Base-by-base conservation (phyloP, 2,797 vertebrate species). In the Selene dorsalis region DNA sequence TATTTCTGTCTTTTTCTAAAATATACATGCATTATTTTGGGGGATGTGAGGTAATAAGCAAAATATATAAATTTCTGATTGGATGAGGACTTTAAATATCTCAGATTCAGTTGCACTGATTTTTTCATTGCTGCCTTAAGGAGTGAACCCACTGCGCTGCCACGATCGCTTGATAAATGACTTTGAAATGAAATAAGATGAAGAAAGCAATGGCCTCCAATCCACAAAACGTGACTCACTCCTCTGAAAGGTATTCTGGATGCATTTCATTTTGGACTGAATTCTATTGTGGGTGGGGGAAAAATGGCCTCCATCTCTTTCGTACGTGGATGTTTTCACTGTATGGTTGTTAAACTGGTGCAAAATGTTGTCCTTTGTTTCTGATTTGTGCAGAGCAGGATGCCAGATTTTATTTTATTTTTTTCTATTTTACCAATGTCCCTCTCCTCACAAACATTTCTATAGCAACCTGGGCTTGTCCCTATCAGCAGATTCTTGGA, bases 141-240 rank as follows among this genome's bases (percentile, higher is more conserved):
- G 48, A 47, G 30, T 30, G 24, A 22, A 35, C 28, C 30, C 10
- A 26, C 35, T 53, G 12, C 26, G 39, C 39, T 50, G 22, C 43
- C 48, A 53, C 14, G 2, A 53, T 6, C 9, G 32, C 24, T 16
- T 58, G 24, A 62, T 55, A 61, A 39, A 56, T 1, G 3, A 18
- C 39, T 28, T 24, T 55, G 14, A 55, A 56, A 45, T 47, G 0
- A 39, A 32, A 32, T 48, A 43, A 53, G 17, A 63, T 32, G 5
- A 72, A 61, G 20, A n/a, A 13, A 55, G 30, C 58, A 53, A 53
- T 9, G n/a, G 18, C 56, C 47, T 30, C 14, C 13, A n/a, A 24
- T 61, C 22, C 28, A 75, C 16, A 56, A 70, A 53, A 48, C 30
- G 14, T 65, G 32, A 71, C 48, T 81, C 68, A 71, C 55, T 9